These are phyloP conservation scores for Sebastes jordani DNA, from an alignment of 2,797 vertebrate species.

Conservation along the genomic window DNA sequence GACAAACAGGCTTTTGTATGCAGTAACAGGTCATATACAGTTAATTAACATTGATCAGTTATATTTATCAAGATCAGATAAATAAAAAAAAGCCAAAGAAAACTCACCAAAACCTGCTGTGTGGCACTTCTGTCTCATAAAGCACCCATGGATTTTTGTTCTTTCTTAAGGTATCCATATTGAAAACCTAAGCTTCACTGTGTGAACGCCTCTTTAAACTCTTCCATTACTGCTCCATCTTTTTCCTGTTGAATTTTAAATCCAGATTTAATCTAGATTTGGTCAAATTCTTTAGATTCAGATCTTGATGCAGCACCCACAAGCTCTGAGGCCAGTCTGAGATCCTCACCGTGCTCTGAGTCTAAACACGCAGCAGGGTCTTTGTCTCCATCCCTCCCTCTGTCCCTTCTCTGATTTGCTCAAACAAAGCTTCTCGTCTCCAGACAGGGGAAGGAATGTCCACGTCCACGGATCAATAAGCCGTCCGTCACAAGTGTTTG, in stretches of 20 bases:
- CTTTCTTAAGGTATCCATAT: conserved; percentile 51
- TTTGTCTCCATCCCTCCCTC: conserved; percentile 43
- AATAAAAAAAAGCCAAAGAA: neutral
- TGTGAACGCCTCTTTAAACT: neutral
- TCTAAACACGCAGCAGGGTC: conserved; percentile 9
- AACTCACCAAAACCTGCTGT: conserved; percentile 73
- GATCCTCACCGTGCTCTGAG: conserved; percentile 1
- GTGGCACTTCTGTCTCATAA: conserved; percentile 69
- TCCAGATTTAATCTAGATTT: neutral
- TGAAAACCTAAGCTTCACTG: neutral
- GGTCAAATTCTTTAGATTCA: neutral
- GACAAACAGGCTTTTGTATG: neutral
- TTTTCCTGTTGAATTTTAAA: neutral
- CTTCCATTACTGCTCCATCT: neutral
- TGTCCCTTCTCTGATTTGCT: conserved; percentile 31
- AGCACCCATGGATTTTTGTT: conserved; percentile 59
- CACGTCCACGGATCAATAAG: conserved; percentile 27
- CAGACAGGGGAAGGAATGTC: conserved; percentile 55
- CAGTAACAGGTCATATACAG: neutral
- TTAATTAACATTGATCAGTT: neutral
- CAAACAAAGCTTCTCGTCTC: conserved; percentile 48
- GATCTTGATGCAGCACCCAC: neutral
- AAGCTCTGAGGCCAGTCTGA: neutral
- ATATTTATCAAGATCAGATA: neutral
- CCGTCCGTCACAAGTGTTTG: conserved; percentile 49